phyloP scores from a whole-genome alignment of 2,113 vertebrate species.

The Sterrhoptilus dennistouni region DNA sequence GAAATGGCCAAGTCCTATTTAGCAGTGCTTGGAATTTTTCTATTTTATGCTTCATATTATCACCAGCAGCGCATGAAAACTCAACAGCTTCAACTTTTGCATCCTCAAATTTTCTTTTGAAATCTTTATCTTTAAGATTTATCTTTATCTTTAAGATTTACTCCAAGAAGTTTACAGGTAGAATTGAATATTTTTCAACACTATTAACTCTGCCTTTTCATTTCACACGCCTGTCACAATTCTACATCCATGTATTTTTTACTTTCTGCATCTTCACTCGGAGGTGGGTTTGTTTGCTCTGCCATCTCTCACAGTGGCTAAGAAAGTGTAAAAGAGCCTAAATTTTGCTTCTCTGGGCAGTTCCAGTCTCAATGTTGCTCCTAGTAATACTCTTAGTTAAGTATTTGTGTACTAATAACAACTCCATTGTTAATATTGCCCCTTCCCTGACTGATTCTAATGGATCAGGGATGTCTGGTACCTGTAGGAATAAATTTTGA shows the following conservation, averaged over 20 bases:
- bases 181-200: background rate
- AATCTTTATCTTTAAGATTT: background rate
- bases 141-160: background rate
- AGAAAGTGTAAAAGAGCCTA: background rate
- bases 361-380: background rate
- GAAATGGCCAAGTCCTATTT: background rate
- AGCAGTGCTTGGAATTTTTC: background rate
- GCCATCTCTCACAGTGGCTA: background rate
- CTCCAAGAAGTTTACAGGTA: background rate
- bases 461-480: background rate
- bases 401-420: background rate
- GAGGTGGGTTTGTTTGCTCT: background rate
- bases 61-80: background rate
- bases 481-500: background rate
- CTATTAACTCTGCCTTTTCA: background rate
- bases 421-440: background rate
- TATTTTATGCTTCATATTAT: background rate
- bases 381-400: background rate
- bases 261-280: background rate
- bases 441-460: background rate
- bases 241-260: background rate
- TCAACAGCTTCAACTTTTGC: background rate
- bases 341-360: background rate
- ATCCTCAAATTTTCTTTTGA: background rate
- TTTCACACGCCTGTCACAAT: background rate